Conservation (phyloP, 2,888 invertebrate genomes). For the Enchytraeus crypticus region DNA sequence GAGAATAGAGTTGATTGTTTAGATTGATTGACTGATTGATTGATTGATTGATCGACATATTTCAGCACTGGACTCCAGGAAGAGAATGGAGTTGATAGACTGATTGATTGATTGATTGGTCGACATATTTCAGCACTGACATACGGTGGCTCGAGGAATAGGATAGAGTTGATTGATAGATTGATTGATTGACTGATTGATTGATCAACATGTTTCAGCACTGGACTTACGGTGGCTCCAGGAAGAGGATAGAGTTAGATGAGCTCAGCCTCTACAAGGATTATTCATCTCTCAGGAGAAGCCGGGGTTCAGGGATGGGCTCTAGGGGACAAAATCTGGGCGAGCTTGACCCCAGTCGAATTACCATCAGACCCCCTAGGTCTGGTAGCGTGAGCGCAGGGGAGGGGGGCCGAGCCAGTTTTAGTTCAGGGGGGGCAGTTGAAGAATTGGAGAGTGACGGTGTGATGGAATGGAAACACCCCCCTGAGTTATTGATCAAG, state of each 20-base stretch:
- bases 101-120: no score
- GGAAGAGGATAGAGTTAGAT: neutral
- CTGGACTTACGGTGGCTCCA: neutral
- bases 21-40: no score
- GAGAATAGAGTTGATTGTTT: neutral
- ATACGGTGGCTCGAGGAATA: no score
- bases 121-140: no score
- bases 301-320: neutral
- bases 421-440: neutral
- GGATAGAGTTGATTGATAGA: no score
- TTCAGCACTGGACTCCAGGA: no score
- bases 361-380: neutral
- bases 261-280: neutral
- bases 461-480: neutral
- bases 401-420: neutral
- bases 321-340: no score
- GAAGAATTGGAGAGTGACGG: neutral
- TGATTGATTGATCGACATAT: no score
- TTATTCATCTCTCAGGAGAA: neutral
- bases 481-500: neutral
- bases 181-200: no score
- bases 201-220: neutral
- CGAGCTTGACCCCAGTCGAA: neutral
- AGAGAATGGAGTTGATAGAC: no score
- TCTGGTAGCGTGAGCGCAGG: neutral